Evolutionary conservation across 2,888 invertebrate species (phyloP).

Genomic region (Rhogogaster chlorosoma): DNA sequence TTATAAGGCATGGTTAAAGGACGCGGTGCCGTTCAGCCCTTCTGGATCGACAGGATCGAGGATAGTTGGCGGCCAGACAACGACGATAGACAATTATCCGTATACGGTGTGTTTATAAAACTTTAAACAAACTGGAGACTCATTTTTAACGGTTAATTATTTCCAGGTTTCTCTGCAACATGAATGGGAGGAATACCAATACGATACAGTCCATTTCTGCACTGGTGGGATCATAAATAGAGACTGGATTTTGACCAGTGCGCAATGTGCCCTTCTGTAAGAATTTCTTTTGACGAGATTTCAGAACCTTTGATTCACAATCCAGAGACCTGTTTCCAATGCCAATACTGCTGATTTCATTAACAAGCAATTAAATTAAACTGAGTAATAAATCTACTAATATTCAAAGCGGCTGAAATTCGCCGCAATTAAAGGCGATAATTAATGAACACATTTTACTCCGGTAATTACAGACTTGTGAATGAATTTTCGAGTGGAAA

Average conservation of each 20-base stretch:
- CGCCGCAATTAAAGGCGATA: neutral
- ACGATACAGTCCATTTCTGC: slow-evolving; percentile 31
- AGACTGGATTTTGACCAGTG: slow-evolving; percentile 26
- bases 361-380: neutral
- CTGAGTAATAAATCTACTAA: neutral
- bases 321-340: neutral
- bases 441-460: neutral
- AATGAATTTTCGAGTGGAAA: neutral
- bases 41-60: neutral
- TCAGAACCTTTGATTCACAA: neutral
- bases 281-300: neutral
- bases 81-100: slow-evolving; percentile 33
- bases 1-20: neutral
- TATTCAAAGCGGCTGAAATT: neutral
- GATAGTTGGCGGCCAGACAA: slow-evolving; percentile 22
- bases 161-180: slow-evolving; percentile 46
- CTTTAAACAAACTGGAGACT: neutral
- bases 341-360: neutral
- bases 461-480: neutral
- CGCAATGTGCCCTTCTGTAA: neutral
- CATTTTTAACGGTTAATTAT: neutral
- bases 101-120: neutral
- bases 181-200: slow-evolving; percentile 31
- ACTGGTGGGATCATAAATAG: slow-evolving; percentile 10
- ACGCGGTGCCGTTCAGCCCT: neutral